Percentiles rank a stretch among this genome's conserved stretches.
Evolutionary conservation across 2,888 invertebrate species (phyloP).

Genomic region (Coronaproctus castanopsis): DNA sequence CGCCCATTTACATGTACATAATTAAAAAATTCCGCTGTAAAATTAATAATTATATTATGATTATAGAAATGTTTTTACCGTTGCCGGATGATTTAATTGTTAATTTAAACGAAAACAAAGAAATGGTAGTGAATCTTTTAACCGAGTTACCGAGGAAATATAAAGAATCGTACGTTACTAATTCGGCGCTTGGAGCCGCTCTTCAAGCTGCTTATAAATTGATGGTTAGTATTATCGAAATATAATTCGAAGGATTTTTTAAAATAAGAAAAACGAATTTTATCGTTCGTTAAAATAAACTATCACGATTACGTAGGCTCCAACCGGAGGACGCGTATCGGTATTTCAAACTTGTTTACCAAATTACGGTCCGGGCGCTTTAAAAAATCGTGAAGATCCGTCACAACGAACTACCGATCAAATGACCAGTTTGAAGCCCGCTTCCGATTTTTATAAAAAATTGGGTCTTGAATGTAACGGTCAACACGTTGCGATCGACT

Average conservation of each 20-base stretch:
- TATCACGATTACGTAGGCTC: too few relatives aligned
- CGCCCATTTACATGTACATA: not conserved
- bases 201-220: constrained; percentile 79
- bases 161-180: constrained; percentile 43
- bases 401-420: constrained; percentile 61
- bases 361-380: constrained; percentile 67
- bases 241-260: not conserved
- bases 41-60: not conserved
- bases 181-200: constrained; percentile 77
- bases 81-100: constrained; percentile 81
- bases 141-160: constrained; percentile 58
- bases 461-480: constrained; percentile 89
- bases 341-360: constrained; percentile 83
- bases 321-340: constrained; percentile 84
- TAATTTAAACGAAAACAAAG: constrained; percentile 66
- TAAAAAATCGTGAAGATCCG: constrained; percentile 72
- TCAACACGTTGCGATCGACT: constrained; percentile 85
- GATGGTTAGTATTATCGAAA: constrained; percentile 37
- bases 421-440: constrained; percentile 71
- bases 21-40: not conserved
- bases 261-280: too few relatives aligned
- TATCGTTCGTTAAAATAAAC: too few relatives aligned
- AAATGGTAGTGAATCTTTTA: constrained; percentile 51
- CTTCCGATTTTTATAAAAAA: constrained; percentile 94
- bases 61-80: constrained; percentile 75